phyloP scores from a whole-genome alignment of 2,797 vertebrate genomes.

The Chiroxiphia lanceolata region DNA sequence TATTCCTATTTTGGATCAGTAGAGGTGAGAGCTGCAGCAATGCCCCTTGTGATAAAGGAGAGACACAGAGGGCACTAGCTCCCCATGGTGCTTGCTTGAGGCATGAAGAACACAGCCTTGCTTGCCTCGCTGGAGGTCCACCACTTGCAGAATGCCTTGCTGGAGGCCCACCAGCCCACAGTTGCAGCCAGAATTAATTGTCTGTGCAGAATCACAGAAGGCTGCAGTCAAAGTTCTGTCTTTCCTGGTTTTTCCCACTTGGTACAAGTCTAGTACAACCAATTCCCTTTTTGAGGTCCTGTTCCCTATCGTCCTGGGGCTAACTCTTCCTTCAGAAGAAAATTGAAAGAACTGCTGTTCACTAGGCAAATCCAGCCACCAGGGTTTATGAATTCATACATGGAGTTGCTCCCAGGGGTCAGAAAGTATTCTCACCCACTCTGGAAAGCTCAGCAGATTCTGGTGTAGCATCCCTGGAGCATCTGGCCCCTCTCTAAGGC shows the following conservation, averaged over 20 bases:
- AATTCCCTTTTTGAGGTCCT: neutral
- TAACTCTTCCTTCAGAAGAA: neutral
- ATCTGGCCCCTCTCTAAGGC: neutral
- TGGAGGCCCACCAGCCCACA: neutral
- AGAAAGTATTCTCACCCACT: neutral
- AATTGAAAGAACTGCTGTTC: neutral
- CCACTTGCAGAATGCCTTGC: neutral
- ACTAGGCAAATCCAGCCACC: neutral
- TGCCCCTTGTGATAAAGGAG: neutral
- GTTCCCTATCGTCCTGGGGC: neutral
- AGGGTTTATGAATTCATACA: neutral
- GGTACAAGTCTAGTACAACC: neutral
- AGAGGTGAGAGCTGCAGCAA: rapidly evolving
- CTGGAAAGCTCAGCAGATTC: neutral
- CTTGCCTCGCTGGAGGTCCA: neutral
- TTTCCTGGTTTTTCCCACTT: neutral
- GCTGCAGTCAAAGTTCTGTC: neutral
- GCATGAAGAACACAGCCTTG: neutral
- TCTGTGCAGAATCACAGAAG: neutral
- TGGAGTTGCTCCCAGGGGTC: neutral
- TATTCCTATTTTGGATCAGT: neutral
- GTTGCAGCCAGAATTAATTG: neutral
- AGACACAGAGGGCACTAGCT: neutral
- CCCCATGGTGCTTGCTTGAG: neutral
- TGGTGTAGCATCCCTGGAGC: neutral